Percentiles rank a stretch among this genome's conserved stretches.
These are phyloP conservation scores for Pemphigus obesinymphae DNA, from an alignment of 1,140 invertebrate genomes.

Conservation along the genomic window DNA sequence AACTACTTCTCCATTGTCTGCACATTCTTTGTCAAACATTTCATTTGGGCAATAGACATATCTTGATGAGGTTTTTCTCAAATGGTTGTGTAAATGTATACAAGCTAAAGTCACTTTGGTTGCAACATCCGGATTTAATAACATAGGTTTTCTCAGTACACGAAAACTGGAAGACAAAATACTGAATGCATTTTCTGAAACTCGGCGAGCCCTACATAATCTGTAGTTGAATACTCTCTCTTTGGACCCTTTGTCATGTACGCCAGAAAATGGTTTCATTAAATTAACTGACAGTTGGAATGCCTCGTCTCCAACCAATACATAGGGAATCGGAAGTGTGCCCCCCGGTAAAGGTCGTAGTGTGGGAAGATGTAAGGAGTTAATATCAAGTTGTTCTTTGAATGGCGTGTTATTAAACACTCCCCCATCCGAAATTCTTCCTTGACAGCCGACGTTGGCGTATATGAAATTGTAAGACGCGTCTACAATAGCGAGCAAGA, in stretches of 20 bases:
- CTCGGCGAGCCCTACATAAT: constrained; percentile 49
- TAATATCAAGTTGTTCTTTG: constrained; percentile 47
- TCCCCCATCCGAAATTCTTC: constrained; percentile 50
- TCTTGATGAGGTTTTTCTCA: constrained; percentile 31
- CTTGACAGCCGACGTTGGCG: constrained; percentile 44
- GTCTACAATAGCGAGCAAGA: constrained; percentile 45
- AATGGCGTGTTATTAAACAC: constrained; percentile 49
- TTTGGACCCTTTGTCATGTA: neutral
- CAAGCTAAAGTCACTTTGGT: constrained; percentile 47
- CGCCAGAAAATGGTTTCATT: neutral
- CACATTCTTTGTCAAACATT: neutral
- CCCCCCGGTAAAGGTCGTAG: constrained; percentile 45
- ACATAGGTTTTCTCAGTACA: constrained; percentile 49
- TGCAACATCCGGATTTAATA: constrained; percentile 47
- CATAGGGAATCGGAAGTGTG: constrained; percentile 28
- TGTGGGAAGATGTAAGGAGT: constrained; percentile 48
- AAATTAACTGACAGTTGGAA: neutral
- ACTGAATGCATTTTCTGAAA: constrained; percentile 54
- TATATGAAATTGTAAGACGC: constrained; percentile 45
- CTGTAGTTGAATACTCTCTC: constrained; percentile 52
- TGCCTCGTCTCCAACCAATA: constrained; percentile 18
- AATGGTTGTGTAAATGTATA: constrained; percentile 47
- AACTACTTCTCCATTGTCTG: neutral
- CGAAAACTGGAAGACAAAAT: constrained; percentile 50
- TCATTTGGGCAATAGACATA: neutral